phyloP scores from a whole-genome alignment of 1,140 invertebrate species.

The Pemphigus obesinymphae region DNA sequence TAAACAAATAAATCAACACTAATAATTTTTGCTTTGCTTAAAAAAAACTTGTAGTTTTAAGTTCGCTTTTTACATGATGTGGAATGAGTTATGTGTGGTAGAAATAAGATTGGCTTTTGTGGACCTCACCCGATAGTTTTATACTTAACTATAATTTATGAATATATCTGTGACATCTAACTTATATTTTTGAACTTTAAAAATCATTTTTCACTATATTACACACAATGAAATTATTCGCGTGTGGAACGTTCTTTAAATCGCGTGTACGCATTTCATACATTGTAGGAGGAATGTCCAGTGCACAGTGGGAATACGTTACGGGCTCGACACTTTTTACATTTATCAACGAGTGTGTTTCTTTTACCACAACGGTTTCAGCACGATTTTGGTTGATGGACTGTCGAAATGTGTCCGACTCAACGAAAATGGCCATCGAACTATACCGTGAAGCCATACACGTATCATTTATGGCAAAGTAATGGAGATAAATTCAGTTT shows the following conservation, averaged over 20 bases:
- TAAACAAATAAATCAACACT: slow-evolving; percentile 29
- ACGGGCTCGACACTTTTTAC: slow-evolving; percentile 97
- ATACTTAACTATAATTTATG: background rate
- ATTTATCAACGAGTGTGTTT: slow-evolving; percentile 97
- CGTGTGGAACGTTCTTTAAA: background rate
- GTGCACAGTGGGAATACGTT: slow-evolving; percentile 99
- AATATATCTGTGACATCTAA: slow-evolving; percentile 13
- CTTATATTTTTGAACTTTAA: background rate
- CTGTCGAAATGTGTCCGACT: slow-evolving; percentile 92
- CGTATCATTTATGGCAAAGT: slow-evolving; percentile 81
- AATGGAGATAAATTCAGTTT: slow-evolving; percentile 46
- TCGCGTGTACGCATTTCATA: background rate
- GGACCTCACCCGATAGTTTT: background rate
- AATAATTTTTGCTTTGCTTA: slow-evolving; percentile 26
- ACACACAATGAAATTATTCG: background rate
- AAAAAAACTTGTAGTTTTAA: slow-evolving; percentile 13
- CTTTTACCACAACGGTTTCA: slow-evolving; percentile 98
- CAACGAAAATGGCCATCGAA: slow-evolving; percentile 97
- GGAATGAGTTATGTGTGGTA: slow-evolving; percentile 20
- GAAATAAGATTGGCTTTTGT: slow-evolving; percentile 29
- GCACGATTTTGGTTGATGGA: slow-evolving; percentile 99
- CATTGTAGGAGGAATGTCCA: slow-evolving; percentile 81
- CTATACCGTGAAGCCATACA: slow-evolving; percentile 83
- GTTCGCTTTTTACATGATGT: slow-evolving; percentile 17
- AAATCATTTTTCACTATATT: slow-evolving; percentile 8